phyloP scores from a whole-genome alignment of 2,797 vertebrate species.

The Melanogrammus aeglefinus region DNA sequence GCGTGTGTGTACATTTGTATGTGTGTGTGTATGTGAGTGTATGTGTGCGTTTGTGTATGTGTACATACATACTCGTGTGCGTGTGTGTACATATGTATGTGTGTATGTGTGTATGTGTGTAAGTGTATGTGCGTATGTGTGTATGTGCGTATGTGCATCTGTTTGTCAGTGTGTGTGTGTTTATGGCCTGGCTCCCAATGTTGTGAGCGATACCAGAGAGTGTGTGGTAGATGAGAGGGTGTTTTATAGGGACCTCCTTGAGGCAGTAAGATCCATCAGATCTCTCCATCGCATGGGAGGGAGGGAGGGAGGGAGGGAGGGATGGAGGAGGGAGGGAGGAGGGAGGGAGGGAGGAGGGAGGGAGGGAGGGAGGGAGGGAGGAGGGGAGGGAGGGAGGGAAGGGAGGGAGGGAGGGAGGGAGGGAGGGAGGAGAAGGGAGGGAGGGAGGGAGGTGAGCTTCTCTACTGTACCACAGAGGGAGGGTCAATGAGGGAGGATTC shows the following conservation, averaged over 20 bases:
- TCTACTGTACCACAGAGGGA: neutral
- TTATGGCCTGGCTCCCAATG: constrained; percentile 68
- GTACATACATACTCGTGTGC: constrained; percentile 45
- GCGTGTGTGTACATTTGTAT: constrained; percentile 29
- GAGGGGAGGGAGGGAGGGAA: constrained; percentile 19
- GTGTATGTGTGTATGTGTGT: constrained; percentile 31
- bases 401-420: constrained; percentile 6
- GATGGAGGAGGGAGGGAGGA: constrained; percentile 9
- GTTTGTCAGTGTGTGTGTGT: constrained; percentile 3
- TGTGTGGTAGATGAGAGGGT: constrained; percentile 57
- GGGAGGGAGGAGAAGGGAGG: too few relatives aligned
- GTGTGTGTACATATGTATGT: constrained; percentile 43
- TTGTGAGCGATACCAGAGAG: constrained; percentile 68
- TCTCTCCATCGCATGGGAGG: constrained; percentile 48
- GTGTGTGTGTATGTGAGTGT: neutral
- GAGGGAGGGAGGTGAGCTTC: neutral
- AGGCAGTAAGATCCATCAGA: constrained; percentile 64
- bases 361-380: constrained; percentile 26
- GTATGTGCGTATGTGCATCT: fast-evolving
- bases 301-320: neutral
- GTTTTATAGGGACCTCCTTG: constrained; percentile 63
- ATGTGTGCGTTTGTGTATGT: constrained; percentile 2
- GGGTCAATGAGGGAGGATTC: constrained; percentile 42
- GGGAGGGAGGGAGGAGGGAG: constrained; percentile 30
- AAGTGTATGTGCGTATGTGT: too few relatives aligned